These are phyloP conservation scores for Clarias platycephalus DNA, from an alignment of 2,797 vertebrate species.

Conservation along the genomic window DNA sequence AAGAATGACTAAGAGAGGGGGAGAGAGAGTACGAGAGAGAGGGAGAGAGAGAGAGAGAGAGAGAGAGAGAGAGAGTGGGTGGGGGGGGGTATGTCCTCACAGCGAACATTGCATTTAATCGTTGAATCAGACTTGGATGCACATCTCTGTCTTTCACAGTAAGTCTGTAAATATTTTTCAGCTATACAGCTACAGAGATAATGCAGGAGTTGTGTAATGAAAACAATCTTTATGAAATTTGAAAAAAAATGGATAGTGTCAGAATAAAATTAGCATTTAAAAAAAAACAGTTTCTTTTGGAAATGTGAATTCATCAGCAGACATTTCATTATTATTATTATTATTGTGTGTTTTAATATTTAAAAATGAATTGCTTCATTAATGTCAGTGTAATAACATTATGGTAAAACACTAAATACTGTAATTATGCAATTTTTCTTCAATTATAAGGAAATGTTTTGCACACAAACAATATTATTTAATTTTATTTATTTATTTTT, in stretches of 20 bases:
- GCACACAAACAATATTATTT: neutral
- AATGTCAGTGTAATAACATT: neutral
- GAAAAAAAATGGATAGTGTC: neutral
- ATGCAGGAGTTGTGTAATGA: neutral
- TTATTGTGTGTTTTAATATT: neutral
- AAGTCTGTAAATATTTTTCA: neutral
- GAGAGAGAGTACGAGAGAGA: slow-evolving; percentile 18
- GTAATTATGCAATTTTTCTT: neutral
- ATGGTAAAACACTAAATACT: neutral
- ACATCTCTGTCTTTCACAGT: slow-evolving; percentile 1
- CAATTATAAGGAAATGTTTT: neutral
- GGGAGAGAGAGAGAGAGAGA: neutral
- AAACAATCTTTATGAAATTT: neutral
- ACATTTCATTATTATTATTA: neutral
- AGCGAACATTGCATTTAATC: slow-evolving; percentile 28
- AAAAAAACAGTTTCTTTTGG: slow-evolving; percentile 21
- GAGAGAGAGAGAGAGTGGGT: slow-evolving; percentile 33
- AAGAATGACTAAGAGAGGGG: neutral
- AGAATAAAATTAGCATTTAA: neutral
- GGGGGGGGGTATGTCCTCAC: neutral
- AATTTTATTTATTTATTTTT: neutral
- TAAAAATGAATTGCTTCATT: neutral
- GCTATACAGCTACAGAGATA: neutral
- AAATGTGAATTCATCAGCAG: neutral
- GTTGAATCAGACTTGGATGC: slow-evolving; percentile 24